Conservation (phyloP, 2,888 invertebrate genomes). For the Andrena minutula region DNA sequence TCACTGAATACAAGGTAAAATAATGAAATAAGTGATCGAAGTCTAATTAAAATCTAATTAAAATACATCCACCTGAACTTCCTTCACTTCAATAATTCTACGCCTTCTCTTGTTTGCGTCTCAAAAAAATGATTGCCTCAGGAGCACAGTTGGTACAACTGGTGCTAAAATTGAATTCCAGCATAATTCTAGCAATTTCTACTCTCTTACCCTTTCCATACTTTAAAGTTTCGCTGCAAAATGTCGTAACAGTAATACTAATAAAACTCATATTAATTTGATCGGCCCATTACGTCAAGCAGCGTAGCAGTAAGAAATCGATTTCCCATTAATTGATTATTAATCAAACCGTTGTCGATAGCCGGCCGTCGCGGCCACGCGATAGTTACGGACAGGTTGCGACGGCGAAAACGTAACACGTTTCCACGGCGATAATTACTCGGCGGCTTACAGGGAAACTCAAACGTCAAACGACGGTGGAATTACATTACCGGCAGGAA, state of each 20-base stretch:
- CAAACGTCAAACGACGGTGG: slow-evolving; percentile 54
- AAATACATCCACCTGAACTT: too few relatives aligned
- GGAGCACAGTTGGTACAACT: too few relatives aligned
- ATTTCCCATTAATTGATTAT: slow-evolving; percentile 53
- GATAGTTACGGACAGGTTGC: slow-evolving; percentile 33
- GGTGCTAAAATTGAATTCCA: too few relatives aligned
- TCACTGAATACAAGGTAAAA: too few relatives aligned
- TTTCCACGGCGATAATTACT: slow-evolving; percentile 57
- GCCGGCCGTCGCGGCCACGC: not conserved
- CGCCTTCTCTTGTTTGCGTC: too few relatives aligned
- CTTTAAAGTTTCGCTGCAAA: not conserved
- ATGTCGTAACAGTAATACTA: not conserved
- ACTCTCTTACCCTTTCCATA: not conserved
- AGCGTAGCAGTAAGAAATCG: slow-evolving; percentile 34
- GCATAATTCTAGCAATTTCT: too few relatives aligned
- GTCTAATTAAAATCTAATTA: too few relatives aligned
- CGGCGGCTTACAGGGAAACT: slow-evolving; percentile 57
- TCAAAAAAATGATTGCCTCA: too few relatives aligned
- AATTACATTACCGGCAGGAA: slow-evolving; percentile 64
- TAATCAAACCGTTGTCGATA: slow-evolving; percentile 48
- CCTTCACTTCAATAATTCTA: too few relatives aligned
- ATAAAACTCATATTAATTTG: slow-evolving; percentile 16
- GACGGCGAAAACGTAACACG: slow-evolving; percentile 48
- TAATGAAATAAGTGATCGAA: too few relatives aligned
- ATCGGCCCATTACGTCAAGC: not conserved